Percentiles rank a stretch among this genome's conserved stretches.
Conservation (phyloP, 2,113 vertebrate genomes). For the Bubo scandiacus region DNA sequence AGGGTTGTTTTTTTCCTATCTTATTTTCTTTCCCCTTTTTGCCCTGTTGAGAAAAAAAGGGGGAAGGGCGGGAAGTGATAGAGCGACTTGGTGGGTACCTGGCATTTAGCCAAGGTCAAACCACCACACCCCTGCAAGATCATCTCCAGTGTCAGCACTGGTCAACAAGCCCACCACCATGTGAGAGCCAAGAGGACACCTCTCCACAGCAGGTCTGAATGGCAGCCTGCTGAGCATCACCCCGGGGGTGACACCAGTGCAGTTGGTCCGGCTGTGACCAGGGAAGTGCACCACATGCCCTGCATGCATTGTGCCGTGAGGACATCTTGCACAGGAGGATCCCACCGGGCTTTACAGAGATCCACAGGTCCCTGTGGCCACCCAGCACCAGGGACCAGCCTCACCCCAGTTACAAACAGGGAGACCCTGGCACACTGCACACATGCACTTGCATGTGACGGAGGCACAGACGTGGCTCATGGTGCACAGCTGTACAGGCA, state of each 20-base stretch:
- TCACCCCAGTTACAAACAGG: not conserved
- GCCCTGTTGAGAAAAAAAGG: too few species aligned
- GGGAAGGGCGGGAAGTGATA: too few species aligned
- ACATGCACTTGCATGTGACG: fast-evolving
- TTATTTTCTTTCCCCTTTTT: too few species aligned
- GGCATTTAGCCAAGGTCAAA: too few species aligned
- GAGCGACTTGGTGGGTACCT: too few species aligned
- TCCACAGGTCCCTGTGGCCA: not conserved
- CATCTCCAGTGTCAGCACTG: not conserved
- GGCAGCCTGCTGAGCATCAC: not conserved
- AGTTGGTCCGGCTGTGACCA: not conserved
- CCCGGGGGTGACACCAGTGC: not conserved
- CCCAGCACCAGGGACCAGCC: not conserved
- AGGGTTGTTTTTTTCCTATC: too few species aligned
- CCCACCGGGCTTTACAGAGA: not conserved
- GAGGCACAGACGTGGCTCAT: fast-evolving
- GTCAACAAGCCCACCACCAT: not conserved
- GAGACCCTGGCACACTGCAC: not conserved
- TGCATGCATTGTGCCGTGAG: not conserved
- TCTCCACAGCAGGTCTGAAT: not conserved
- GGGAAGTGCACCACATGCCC: not conserved
- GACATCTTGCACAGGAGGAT: not conserved
- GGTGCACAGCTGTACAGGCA: not conserved
- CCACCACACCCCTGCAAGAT: not conserved
- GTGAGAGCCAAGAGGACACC: not conserved